phyloP scores from a whole-genome alignment of 2,113 vertebrate species.

The Macaca nemestrina region DNA sequence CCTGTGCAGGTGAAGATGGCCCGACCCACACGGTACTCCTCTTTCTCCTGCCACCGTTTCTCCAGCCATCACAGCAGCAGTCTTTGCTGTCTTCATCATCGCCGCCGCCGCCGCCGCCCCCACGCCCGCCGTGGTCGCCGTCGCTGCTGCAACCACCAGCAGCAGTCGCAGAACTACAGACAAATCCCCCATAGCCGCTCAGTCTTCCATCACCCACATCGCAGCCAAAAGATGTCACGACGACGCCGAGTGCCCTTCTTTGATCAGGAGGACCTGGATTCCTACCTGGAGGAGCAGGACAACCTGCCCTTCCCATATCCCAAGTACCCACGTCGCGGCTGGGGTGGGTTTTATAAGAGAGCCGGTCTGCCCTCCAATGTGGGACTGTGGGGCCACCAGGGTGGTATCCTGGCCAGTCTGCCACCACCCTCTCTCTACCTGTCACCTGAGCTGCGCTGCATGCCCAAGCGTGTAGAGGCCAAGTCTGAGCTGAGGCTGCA shows the following conservation, averaged over 20 bases:
- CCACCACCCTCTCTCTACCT: conserved; percentile 59
- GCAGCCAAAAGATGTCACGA: neutral
- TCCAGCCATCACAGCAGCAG: fast-evolving
- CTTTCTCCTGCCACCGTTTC: neutral
- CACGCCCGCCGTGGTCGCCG: fast-evolving
- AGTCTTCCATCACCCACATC: neutral
- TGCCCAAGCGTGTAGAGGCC: conserved; percentile 74
- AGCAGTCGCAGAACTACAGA: neutral
- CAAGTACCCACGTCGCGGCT: neutral
- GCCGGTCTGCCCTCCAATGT: neutral
- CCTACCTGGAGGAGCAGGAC: neutral
- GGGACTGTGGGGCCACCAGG: conserved; percentile 61
- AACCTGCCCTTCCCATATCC: neutral
- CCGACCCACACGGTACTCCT: neutral
- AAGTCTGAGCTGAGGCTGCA: conserved; percentile 70
- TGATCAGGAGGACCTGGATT: conserved; percentile 17
- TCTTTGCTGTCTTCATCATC: fast-evolving
- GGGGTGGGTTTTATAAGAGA: neutral
- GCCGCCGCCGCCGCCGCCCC: fast-evolving
- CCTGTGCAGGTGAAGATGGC: conserved; percentile 67
- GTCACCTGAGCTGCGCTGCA: conserved; percentile 46
- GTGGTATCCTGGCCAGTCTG: conserved; percentile 65
- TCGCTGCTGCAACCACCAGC: neutral
- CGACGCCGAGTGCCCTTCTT: neutral
- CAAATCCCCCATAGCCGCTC: neutral